phyloP scores from a whole-genome alignment of 2,797 vertebrate species.

The Smutsia temminckii region DNA sequence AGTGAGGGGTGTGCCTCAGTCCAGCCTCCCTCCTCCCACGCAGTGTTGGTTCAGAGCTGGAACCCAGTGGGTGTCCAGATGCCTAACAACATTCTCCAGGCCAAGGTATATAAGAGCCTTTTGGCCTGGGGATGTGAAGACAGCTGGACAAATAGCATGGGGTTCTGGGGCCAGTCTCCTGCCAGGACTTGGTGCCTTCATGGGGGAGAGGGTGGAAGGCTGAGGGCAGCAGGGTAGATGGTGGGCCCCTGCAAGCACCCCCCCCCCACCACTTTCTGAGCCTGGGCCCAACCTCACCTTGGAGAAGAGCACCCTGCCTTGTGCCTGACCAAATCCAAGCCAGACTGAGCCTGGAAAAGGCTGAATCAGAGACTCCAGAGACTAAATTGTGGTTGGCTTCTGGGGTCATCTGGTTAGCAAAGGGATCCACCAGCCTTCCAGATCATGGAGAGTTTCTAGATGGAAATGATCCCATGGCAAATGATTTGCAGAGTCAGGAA shows the following conservation, averaged over 20 bases:
- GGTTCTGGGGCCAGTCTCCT: constrained; percentile 37
- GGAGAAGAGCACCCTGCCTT: background rate
- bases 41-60: constrained; percentile 49
- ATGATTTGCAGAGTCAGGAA: background rate
- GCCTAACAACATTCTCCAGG: constrained; percentile 63
- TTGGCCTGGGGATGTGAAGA: constrained; percentile 48
- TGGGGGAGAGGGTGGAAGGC: background rate
- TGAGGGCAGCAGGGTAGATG: background rate
- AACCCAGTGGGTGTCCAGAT: constrained; percentile 56
- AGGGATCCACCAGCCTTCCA: background rate
- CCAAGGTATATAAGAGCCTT: constrained; percentile 68
- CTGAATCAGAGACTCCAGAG: background rate
- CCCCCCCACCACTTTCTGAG: background rate
- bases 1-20: background rate
- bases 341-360: background rate
- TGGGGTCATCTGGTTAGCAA: background rate
- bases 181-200: constrained; percentile 23
- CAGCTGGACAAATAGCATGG: constrained; percentile 77
- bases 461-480: background rate
- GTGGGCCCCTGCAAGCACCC: background rate
- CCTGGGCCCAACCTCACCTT: background rate
- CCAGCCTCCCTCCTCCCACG: background rate
- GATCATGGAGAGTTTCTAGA: background rate
- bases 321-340: background rate
- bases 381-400: background rate